These are phyloP conservation scores for Neopelma chrysocephalum DNA, from an alignment of 2,797 vertebrate species.

Conservation along the genomic window DNA sequence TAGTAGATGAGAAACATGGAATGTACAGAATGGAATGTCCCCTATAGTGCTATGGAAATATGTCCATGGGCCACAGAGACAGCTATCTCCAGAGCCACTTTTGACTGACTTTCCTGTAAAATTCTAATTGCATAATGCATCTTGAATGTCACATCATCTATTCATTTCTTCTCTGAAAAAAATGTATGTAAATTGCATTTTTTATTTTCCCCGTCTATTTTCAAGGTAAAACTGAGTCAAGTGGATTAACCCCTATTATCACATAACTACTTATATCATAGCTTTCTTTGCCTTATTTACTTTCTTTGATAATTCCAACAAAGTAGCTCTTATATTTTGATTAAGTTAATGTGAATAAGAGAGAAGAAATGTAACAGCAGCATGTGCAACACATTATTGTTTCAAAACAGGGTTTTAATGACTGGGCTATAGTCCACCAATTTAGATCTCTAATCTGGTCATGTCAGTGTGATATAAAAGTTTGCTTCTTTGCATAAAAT, in stretches of 20 bases:
- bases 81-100: background rate
- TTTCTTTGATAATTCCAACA: constrained; percentile 39
- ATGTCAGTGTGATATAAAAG: background rate
- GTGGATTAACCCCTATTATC: background rate
- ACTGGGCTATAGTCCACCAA: constrained; percentile 49
- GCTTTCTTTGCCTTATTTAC: constrained; percentile 29
- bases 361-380: constrained; percentile 52
- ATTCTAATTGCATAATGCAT: background rate
- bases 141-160: background rate
- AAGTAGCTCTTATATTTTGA: constrained; percentile 52
- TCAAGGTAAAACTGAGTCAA: background rate
- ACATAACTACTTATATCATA: background rate
- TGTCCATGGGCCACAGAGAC: background rate
- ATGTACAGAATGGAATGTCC: background rate
- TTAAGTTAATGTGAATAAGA: constrained; percentile 56
- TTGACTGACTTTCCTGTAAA: background rate
- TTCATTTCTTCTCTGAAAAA: background rate
- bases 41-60: background rate
- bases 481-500: constrained; percentile 52
- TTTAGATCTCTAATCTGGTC: constrained; percentile 56
- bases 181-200: background rate
- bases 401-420: constrained; percentile 46
- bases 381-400: constrained; percentile 7
- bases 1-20: background rate
- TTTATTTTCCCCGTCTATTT: background rate